Evolutionary conservation across 2,888 invertebrate genomes (phyloP).

Genomic region (Drosophila phalerata): DNA sequence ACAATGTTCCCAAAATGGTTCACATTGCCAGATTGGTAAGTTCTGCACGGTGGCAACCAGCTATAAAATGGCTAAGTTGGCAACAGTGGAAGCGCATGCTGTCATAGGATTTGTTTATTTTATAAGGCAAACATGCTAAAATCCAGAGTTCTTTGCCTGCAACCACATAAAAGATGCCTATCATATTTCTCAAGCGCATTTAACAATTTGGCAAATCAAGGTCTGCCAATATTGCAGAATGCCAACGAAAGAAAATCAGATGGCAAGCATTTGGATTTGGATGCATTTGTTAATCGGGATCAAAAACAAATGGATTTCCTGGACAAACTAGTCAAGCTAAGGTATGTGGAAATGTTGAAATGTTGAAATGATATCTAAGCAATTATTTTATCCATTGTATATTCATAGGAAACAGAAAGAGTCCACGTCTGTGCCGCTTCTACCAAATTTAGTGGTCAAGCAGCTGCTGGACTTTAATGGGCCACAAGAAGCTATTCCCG

Average conservation of each 20-base stretch:
- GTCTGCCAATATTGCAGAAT: constrained; percentile 15
- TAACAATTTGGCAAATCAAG: constrained; percentile 55
- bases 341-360: constrained; percentile 34
- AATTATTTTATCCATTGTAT: not conserved
- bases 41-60: no score
- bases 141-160: constrained; percentile 35
- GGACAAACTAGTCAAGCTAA: constrained; percentile 55
- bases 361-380: not conserved
- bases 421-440: constrained; percentile 52
- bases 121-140: constrained; percentile 48
- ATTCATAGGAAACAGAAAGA: constrained; percentile 61
- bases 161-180: constrained; percentile 44
- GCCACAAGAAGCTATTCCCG: constrained; percentile 88
- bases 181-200: constrained; percentile 68
- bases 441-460: constrained; percentile 61
- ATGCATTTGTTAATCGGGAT: constrained; percentile 64
- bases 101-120: not conserved
- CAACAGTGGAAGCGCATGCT: no score
- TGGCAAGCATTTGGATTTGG: constrained; percentile 49
- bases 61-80: no score
- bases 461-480: constrained; percentile 65
- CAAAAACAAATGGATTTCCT: constrained; percentile 61
- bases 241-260: not conserved
- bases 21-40: no score
- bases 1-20: no score